phyloP scores from a whole-genome alignment of 2,888 invertebrate genomes.

The Troides oblongomaculatus region DNA sequence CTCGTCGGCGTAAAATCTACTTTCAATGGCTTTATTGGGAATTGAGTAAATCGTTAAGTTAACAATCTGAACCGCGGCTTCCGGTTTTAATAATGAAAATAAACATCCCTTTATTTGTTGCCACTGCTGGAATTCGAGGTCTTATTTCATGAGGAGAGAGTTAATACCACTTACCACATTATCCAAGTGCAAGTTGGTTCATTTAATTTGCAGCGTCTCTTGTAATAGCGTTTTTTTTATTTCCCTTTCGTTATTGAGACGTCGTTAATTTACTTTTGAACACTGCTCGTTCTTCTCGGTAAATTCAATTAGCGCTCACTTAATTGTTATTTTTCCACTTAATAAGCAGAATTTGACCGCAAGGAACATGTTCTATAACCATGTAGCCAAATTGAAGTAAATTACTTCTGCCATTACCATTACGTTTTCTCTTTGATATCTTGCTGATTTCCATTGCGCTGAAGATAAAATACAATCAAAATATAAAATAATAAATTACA shows the following conservation, averaged over 20 bases:
- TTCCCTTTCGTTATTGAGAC: neutral
- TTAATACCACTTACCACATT: neutral
- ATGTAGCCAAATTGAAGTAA: neutral
- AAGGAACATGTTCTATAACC: neutral
- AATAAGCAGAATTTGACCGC: neutral
- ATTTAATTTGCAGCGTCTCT: slow-evolving; percentile 6
- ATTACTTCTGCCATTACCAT: neutral
- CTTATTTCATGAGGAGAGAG: neutral
- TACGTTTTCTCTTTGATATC: neutral
- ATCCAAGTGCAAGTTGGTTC: neutral
- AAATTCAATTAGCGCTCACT: slow-evolving; percentile 1
- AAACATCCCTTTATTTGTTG: too few species aligned
- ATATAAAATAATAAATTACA: too few species aligned
- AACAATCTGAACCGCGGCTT: slow-evolving; percentile 8
- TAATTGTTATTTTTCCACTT: neutral
- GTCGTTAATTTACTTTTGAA: slow-evolving; percentile 4
- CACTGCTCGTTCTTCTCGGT: neutral
- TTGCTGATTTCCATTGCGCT: neutral
- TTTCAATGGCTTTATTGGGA: slow-evolving; percentile 21
- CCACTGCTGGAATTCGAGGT: too few species aligned
- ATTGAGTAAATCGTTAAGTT: slow-evolving; percentile 5
- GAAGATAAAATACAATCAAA: neutral
- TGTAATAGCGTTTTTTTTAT: slow-evolving; percentile 15
- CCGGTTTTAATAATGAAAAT: too few species aligned
- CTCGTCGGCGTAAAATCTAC: neutral